Percentiles rank a stretch among this genome's conserved stretches.
Conservation (phyloP, 2,797 vertebrate genomes). For the Betta splendens region DNA sequence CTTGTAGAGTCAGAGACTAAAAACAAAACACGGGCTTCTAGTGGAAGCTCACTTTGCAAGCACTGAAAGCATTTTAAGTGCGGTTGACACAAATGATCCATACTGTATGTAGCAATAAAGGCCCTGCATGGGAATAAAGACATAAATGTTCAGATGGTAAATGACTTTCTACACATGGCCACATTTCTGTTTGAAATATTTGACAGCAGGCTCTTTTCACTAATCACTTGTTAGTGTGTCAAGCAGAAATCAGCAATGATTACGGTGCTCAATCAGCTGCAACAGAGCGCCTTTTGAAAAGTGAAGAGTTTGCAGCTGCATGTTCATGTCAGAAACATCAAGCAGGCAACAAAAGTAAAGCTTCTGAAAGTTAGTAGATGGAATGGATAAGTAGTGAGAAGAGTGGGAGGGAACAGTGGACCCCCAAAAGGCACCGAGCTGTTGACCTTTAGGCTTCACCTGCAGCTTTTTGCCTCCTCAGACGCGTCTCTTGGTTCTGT, state of each 20-base stretch:
- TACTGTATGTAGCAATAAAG: background rate
- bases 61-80: background rate
- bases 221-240: conserved; percentile 12
- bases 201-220: conserved; percentile 13
- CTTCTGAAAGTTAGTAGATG: background rate
- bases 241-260: conserved; percentile 42
- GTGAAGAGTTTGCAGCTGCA: conserved; percentile 40
- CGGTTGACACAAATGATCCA: background rate
- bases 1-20: background rate
- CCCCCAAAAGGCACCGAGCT: background rate
- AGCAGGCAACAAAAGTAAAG: conserved; percentile 5
- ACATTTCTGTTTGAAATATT: conserved; percentile 6
- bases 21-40: conserved; percentile 2
- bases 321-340: conserved; percentile 18
- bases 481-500: conserved; percentile 47
- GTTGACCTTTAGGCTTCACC: background rate
- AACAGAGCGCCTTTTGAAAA: conserved; percentile 22
- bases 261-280: conserved; percentile 39
- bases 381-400: background rate
- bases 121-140: background rate
- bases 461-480: conserved; percentile 9
- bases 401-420: background rate
- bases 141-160: conserved; percentile 1
- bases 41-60: conserved; percentile 1
- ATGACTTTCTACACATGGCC: conserved; percentile 2